Percentiles rank a stretch among this genome's conserved stretches.
These are phyloP conservation scores for Ctenicera cuprea DNA, from an alignment of 2,888 invertebrate genomes.

Conservation along the genomic window DNA sequence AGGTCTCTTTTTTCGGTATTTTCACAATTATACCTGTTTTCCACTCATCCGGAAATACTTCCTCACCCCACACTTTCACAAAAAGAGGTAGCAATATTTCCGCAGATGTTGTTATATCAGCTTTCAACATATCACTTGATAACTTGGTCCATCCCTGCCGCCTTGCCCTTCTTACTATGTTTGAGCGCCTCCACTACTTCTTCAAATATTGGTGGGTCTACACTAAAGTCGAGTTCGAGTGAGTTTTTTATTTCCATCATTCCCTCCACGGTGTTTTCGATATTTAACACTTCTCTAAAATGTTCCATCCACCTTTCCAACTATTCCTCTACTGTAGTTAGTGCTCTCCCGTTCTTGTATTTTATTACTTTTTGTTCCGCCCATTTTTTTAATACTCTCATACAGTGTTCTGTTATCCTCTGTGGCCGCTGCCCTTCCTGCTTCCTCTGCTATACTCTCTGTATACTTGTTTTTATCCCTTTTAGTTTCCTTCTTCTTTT, in stretches of 20 bases:
- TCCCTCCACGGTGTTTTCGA: no score
- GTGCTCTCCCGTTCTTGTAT: background rate
- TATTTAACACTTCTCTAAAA: no score
- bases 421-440: no score
- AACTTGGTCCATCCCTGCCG: conserved; percentile 1
- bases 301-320: no score
- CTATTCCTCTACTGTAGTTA: conserved; percentile 5
- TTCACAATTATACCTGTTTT: conserved; percentile 3
- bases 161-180: background rate
- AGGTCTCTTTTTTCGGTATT: conserved; percentile 6
- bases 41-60: background rate
- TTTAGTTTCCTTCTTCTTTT: background rate
- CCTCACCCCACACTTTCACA: background rate
- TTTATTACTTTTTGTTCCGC: background rate
- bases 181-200: background rate
- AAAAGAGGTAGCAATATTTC: conserved; percentile 6
- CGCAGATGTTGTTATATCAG: background rate
- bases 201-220: no score
- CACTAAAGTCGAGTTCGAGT: background rate
- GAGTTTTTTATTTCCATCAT: no score
- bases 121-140: background rate
- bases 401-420: no score
- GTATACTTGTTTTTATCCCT: no score
- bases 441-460: no score
- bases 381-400: background rate